phyloP scores from a whole-genome alignment of 1,140 invertebrate species.

The Littorina saxatilis region DNA sequence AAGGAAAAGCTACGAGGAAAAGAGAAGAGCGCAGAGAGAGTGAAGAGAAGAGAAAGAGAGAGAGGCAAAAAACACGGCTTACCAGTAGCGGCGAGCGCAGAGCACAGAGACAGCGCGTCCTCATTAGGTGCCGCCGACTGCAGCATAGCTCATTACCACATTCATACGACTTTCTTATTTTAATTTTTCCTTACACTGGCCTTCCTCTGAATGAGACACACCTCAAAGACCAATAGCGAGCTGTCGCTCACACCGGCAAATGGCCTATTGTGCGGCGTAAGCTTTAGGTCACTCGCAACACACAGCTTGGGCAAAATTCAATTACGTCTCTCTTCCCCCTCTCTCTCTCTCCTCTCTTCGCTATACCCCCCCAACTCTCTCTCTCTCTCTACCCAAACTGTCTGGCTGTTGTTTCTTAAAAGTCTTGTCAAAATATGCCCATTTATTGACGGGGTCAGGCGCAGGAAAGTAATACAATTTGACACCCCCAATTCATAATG shows the following conservation, averaged over 20 bases:
- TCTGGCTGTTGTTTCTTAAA: conserved; percentile 55
- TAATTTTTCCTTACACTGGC: conserved; percentile 54
- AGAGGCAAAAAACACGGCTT: conserved; percentile 1
- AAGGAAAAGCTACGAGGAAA: neutral
- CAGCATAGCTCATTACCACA: conserved; percentile 51
- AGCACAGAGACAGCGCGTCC: conserved; percentile 9
- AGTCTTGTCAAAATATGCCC: conserved; percentile 48
- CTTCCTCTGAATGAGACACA: conserved; percentile 49
- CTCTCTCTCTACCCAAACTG: neutral
- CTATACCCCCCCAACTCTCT: neutral
- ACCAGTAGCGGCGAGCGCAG: conserved; percentile 15
- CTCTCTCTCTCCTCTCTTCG: neutral
- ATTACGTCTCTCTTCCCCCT: conserved; percentile 41
- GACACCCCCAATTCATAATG: conserved; percentile 50
- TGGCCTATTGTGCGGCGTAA: conserved; percentile 53
- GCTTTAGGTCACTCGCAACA: conserved; percentile 51
- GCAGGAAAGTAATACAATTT: conserved; percentile 45
- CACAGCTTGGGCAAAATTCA: conserved; percentile 51
- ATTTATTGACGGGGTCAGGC: conserved; percentile 49
- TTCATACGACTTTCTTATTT: conserved; percentile 56
- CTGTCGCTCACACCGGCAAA: conserved; percentile 50
- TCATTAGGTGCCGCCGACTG: conserved; percentile 39
- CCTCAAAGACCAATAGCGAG: conserved; percentile 60
- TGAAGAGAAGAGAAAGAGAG: neutral
- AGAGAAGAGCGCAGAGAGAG: conserved; percentile 3